Percentiles rank a stretch among this genome's conserved stretches.
Evolutionary conservation across 2,888 invertebrate species (phyloP).

Genomic region (Limenitis camilla): DNA sequence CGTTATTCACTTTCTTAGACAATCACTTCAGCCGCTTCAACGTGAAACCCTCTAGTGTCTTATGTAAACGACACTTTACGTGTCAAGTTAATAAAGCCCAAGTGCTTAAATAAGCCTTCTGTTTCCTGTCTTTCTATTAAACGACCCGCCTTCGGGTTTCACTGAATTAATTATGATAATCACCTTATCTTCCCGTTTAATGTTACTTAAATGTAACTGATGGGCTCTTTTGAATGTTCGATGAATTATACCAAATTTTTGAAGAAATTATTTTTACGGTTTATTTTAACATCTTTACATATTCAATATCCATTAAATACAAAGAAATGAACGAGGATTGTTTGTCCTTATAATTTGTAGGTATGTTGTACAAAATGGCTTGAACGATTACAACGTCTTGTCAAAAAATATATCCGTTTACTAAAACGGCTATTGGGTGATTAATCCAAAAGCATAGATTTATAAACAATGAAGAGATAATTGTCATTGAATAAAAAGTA

Average conservation of each 20-base stretch:
- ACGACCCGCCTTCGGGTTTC: slow-evolving; percentile 24
- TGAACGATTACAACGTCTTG: too few relatives aligned
- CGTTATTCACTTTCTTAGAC: neutral
- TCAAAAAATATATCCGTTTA: too few relatives aligned
- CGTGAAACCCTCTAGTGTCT: slow-evolving; percentile 1
- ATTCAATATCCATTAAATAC: neutral
- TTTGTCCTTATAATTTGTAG: too few relatives aligned
- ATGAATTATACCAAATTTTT: neutral
- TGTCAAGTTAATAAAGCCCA: slow-evolving; percentile 41
- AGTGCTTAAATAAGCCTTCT: slow-evolving; percentile 29
- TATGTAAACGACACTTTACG: slow-evolving; percentile 42
- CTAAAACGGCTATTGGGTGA: too few relatives aligned
- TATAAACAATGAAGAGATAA: too few relatives aligned
- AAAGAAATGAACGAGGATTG: too few relatives aligned
- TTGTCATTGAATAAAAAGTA: too few relatives aligned
- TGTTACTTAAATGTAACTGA: slow-evolving; percentile 6
- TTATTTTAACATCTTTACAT: neutral
- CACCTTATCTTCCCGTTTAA: slow-evolving; percentile 10
- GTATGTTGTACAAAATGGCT: too few relatives aligned
- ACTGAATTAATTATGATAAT: slow-evolving; percentile 32
- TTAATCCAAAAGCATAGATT: too few relatives aligned
- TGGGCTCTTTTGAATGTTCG: neutral
- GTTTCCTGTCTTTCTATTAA: slow-evolving; percentile 23
- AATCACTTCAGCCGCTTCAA: neutral
- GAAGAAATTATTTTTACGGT: neutral